Conservation (phyloP, 2,113 vertebrate genomes). For the Poeciliopsis turrubarensis region DNA sequence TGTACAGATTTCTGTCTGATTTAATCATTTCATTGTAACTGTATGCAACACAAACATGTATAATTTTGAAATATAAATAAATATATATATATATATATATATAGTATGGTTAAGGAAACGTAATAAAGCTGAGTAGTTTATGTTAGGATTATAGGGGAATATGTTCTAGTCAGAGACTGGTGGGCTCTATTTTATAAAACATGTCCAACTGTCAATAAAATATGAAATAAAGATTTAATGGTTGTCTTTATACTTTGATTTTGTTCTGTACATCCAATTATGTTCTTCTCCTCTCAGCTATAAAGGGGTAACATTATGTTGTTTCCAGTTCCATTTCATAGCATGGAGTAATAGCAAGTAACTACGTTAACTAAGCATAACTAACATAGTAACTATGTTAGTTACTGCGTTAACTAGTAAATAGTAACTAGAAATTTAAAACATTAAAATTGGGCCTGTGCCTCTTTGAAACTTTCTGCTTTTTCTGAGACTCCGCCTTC, state of each 20-base stretch:
- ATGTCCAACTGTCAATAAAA: conserved; percentile 67
- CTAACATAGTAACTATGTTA: no score
- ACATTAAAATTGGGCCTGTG: no score
- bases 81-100: not conserved
- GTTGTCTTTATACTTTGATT: not conserved
- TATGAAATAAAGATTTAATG: conserved; percentile 26
- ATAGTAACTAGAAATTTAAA: no score
- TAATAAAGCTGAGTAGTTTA: conserved; percentile 14
- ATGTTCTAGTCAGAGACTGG: conserved; percentile 67
- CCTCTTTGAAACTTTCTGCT: no score
- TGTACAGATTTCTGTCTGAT: conserved; percentile 43
- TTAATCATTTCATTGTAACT: conserved; percentile 69
- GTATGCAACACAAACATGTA: conserved; percentile 67
- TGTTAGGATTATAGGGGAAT: conserved; percentile 43
- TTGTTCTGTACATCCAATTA: not conserved
- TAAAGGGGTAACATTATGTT: no score
- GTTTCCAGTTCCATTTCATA: no score
- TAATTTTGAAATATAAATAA: conserved; percentile 22
- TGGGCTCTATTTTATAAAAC: conserved; percentile 68
- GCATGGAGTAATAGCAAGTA: no score
- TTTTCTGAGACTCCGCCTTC: no score
- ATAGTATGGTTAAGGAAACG: not conserved
- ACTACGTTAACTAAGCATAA: no score
- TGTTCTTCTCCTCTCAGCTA: not conserved
- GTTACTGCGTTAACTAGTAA: no score